phyloP scores from a whole-genome alignment of 2,113 vertebrate species.

The Phaethon lepturus region DNA sequence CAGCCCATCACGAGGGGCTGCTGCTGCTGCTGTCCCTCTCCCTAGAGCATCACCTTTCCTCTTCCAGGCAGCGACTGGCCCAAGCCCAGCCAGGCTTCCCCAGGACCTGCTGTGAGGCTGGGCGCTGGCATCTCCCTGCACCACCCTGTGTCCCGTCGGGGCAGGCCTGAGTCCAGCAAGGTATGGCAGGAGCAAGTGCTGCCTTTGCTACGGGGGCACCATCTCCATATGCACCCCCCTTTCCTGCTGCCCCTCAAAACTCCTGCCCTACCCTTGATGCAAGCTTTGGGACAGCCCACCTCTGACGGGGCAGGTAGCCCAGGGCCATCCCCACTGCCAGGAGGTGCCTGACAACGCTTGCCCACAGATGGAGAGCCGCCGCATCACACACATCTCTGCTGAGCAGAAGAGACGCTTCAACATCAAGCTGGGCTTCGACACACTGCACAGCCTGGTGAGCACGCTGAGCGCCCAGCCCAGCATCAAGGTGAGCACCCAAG shows the following conservation, averaged over 20 bases:
- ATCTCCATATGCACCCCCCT: neutral
- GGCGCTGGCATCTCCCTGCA: constrained; percentile 64
- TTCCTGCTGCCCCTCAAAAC: neutral
- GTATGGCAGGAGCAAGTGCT: constrained; percentile 48
- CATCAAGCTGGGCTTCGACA: constrained; percentile 97
- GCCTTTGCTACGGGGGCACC: neutral
- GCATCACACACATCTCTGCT: constrained; percentile 94
- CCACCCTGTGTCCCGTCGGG: constrained; percentile 63
- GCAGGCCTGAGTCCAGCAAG: constrained; percentile 83
- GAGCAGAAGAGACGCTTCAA: constrained; percentile 99
- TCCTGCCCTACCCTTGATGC: neutral
- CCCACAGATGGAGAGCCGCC: constrained; percentile 84
- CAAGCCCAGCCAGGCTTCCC: constrained; percentile 47
- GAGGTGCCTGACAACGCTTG: neutral
- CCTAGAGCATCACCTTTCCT: neutral
- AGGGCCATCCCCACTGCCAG: rapidly evolving
- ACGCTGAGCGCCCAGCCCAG: constrained; percentile 91
- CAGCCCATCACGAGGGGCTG: neutral
- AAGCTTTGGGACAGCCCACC: neutral
- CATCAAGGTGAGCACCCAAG: constrained; percentile 83
- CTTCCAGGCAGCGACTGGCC: constrained; percentile 58
- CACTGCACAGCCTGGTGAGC: constrained; percentile 90
- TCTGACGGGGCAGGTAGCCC: neutral
- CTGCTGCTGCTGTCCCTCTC: neutral
- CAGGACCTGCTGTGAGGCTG: constrained; percentile 42